Percentiles rank a stretch among this genome's conserved stretches.
Conservation (phyloP, 2,888 invertebrate genomes). For the Phorcus lineatus region DNA sequence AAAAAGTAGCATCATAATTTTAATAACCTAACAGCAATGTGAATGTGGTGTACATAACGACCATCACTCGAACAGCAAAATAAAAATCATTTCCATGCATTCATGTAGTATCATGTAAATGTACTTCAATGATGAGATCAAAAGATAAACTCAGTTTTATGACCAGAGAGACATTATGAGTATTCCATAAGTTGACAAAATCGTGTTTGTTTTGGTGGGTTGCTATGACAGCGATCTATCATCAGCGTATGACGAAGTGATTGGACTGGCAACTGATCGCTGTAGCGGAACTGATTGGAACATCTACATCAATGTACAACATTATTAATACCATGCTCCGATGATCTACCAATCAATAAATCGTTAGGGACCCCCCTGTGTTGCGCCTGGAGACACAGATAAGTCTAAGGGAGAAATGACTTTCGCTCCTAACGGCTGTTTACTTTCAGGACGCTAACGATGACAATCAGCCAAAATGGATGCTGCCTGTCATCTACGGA, state of each 20-base stretch:
- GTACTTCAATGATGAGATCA: too few species aligned
- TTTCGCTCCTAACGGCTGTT: not conserved
- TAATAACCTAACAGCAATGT: too few species aligned
- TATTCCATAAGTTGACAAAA: not conserved
- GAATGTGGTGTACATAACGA: too few species aligned
- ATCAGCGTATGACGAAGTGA: not conserved
- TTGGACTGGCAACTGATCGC: not conserved
- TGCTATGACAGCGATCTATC: not conserved
- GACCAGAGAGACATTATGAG: too few species aligned
- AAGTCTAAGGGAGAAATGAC: not conserved
- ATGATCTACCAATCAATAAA: constrained; percentile 19
- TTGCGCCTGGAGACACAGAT: not conserved
- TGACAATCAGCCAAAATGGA: constrained; percentile 9
- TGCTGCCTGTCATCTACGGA: not conserved
- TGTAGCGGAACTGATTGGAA: constrained; percentile 17
- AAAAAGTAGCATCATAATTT: too few species aligned
- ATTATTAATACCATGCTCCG: constrained; percentile 21
- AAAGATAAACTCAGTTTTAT: too few species aligned
- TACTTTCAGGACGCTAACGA: not conserved
- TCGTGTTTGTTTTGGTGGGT: constrained; percentile 9
- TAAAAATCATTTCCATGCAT: too few species aligned
- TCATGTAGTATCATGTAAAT: too few species aligned
- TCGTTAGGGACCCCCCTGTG: not conserved
- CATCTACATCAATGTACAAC: constrained; percentile 5
- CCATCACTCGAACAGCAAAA: too few species aligned